phyloP scores from a whole-genome alignment of 2,113 vertebrate genomes.

The Philantomba maxwellii region DNA sequence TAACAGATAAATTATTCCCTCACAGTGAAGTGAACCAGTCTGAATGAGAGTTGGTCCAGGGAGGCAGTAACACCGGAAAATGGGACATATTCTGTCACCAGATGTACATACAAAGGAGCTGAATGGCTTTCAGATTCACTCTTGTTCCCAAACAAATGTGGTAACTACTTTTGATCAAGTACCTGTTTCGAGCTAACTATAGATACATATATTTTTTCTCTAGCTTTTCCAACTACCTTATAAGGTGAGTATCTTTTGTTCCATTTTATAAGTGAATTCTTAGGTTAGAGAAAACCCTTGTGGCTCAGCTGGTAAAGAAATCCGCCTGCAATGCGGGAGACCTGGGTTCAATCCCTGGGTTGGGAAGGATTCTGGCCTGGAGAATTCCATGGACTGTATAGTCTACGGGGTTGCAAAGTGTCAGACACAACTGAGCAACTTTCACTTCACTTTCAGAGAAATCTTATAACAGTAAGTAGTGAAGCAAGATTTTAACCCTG shows the following conservation, averaged over 20 bases:
- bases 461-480: background rate
- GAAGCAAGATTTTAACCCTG: background rate
- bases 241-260: background rate
- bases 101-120: background rate
- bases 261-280: background rate
- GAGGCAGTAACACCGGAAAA: background rate
- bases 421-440: background rate
- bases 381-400: background rate
- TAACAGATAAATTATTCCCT: too few relatives aligned
- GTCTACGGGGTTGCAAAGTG: background rate
- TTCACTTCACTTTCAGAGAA: background rate
- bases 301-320: background rate
- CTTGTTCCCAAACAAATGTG: too few relatives aligned
- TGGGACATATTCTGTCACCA: background rate
- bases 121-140: background rate
- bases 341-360: background rate
- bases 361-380: background rate
- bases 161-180: background rate
- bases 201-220: fast-evolving
- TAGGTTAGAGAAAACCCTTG: background rate
- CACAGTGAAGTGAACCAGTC: background rate
- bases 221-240: background rate
- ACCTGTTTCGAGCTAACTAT: background rate
- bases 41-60: background rate
- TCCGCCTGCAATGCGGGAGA: background rate